These are phyloP conservation scores for Bellardia pandia DNA, from an alignment of 2,888 invertebrate species.

Conservation along the genomic window DNA sequence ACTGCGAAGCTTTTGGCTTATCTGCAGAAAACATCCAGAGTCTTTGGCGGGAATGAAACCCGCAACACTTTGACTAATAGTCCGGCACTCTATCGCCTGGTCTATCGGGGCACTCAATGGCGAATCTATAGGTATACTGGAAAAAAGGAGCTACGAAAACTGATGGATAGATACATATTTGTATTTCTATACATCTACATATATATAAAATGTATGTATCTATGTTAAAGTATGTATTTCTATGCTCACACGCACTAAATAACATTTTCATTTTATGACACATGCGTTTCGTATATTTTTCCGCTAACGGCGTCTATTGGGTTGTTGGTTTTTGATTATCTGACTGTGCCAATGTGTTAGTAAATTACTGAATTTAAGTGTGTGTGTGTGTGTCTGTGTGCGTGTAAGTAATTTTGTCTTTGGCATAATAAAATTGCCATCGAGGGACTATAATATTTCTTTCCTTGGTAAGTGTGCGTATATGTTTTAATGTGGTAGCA, in stretches of 20 bases:
- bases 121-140: too few relatives aligned
- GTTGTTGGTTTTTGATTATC: slow-evolving; percentile 66
- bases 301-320: slow-evolving; percentile 51
- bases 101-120: too few relatives aligned
- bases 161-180: background rate
- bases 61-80: too few relatives aligned
- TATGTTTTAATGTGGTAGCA: background rate
- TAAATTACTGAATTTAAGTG: background rate
- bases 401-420: slow-evolving; percentile 31
- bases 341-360: slow-evolving; percentile 7
- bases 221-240: slow-evolving; percentile 17
- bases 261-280: slow-evolving; percentile 55
- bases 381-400: background rate
- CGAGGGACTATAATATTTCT: slow-evolving; percentile 33
- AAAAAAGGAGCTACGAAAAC: too few relatives aligned
- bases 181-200: background rate
- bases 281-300: slow-evolving; percentile 61
- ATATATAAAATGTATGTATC: background rate
- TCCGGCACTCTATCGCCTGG: too few relatives aligned
- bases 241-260: slow-evolving; percentile 49
- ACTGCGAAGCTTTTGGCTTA: too few relatives aligned
- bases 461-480: background rate
- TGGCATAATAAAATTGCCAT: slow-evolving; percentile 57
- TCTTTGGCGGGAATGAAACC: too few relatives aligned
- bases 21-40: too few relatives aligned